Evolutionary conservation across 2,888 invertebrate species (phyloP), one percentile per base, ranked within the genome.

Genomic region (Cylindroiulus punctatus): DNA sequence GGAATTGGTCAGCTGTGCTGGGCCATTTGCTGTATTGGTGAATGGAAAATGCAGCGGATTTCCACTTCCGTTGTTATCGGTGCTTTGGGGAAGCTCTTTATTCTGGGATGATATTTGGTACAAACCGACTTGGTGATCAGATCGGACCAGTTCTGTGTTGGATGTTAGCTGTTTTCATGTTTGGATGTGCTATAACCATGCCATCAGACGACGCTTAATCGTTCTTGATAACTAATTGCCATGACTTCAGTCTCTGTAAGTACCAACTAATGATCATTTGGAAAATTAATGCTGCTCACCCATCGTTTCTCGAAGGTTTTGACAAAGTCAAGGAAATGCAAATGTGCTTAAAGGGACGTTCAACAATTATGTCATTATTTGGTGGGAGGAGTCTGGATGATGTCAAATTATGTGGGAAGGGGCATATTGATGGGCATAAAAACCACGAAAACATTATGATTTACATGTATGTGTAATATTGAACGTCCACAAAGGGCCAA

Each of bases 31-130:
- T 30, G 26, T 30, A 76, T 26, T 76, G 76, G 30, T 76, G 14
- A 76, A 30, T 76, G 26, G 76, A 26, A 76, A 76, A 76, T 30
- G 14, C 76, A 76, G 26, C 76, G 76, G 76, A 76, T 76, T 76
- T 76, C 76, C 76, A 76, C 76, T 76, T 76, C 76, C 26, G 76
- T 76, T 76, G 30, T 52, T 76, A 36, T 36, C 36, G 36, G 3
- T n/a, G n/a, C n/a, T n/a, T n/a, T 36, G 3, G 36, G 36, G 7
- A 36, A 36, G 36, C 36, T 36, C 36, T 30, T 12, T 4, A 5
- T 76, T 76, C 8, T 57, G 14, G 2, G 14, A 30, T 30, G 14
- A 26, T 8, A 14, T 30, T 30, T 30, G 26, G 76, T 65, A 10
- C 65, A 65, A 22, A 65, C 12, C 12, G 26, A 30, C 30, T 76